Base-by-base conservation (phyloP, 2,113 vertebrate species). In the Cyanoramphus novaezelandiae region DNA sequence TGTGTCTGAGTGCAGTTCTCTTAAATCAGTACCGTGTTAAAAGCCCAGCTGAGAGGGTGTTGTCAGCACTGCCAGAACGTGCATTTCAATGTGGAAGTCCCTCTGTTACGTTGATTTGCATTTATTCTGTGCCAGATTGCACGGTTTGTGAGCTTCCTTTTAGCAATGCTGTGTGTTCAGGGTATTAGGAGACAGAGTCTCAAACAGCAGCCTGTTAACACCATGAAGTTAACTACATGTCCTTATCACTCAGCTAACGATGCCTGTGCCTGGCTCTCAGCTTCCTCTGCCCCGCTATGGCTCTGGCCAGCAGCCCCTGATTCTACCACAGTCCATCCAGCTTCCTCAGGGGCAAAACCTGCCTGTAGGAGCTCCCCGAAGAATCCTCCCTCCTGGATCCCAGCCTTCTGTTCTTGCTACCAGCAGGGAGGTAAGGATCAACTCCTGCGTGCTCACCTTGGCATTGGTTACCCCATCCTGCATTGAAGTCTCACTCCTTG, bases 241-340 rank as follows among this genome's bases (percentile, higher is more conserved):
- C 65, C 86, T 98, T 69, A 13, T 81, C 96, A 64, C 77, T 46
- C 98, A 99, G 99, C 98, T 99, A 90, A 99, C 99, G 4, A 99
- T 99, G 99, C 99, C 99, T 11, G 98, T 99, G 84, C 99, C 99
- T n/a, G 99, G 98, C 77, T 99, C 99, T 78, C 99, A 99, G 98
- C 98, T 99, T 90, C 97, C 98, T 52, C 95, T 98, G 97, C 98
- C 98, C 50, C 99, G 99, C 62, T 99, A 99, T 0, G 98, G 99
- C 94, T 99, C 99, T 15, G 99, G 99, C 89, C 99, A 99, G 97
- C 99, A 99, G 95, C 99, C 99, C 53, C 98, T 99, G 96, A 98
- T 99, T 92, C 98, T 99, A 29, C 99, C 99, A 9, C 99, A 99
- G 98, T 99, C 99, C 95, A 99, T 99, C 94, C 99, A 99, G 98